Percentiles rank a stretch among this genome's conserved stretches.
Evolutionary conservation across 1,140 invertebrate species (phyloP).

Genomic region (Samia ricini): DNA sequence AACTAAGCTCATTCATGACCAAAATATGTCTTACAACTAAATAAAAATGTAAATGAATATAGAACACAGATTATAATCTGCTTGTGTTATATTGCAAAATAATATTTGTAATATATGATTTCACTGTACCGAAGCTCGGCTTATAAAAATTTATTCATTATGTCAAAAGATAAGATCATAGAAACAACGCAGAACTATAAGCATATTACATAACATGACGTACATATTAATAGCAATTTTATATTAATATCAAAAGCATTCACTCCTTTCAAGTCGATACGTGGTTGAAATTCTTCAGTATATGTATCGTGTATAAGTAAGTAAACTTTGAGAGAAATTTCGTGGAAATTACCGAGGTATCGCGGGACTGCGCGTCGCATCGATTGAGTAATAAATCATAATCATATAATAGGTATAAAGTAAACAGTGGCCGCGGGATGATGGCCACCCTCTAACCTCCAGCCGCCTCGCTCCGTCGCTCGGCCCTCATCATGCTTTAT

Average conservation of each 20-base stretch:
- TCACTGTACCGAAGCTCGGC: background rate
- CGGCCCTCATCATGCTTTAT: constrained; percentile 44
- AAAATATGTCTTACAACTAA: too few relatives aligned
- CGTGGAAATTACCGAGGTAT: constrained; percentile 52
- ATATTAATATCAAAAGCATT: constrained; percentile 53
- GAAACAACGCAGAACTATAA: background rate
- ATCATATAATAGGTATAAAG: constrained; percentile 69
- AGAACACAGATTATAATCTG: too few relatives aligned
- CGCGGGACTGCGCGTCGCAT: constrained; percentile 35
- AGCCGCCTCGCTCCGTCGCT: constrained; percentile 21
- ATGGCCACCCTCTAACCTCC: constrained; percentile 48
- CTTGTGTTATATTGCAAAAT: too few relatives aligned
- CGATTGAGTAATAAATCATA: constrained; percentile 74
- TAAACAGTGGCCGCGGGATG: constrained; percentile 52
- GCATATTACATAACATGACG: too few relatives aligned
- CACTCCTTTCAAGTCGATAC: constrained; percentile 53
- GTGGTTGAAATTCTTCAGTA: constrained; percentile 61
- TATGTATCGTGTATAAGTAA: too few relatives aligned
- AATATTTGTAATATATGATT: too few relatives aligned
- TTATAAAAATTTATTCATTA: background rate
- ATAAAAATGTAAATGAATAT: too few relatives aligned
- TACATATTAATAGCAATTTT: background rate
- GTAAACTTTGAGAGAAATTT: constrained; percentile 57
- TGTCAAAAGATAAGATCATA: background rate
- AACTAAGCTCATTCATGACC: too few relatives aligned